Conservation (phyloP, 2,113 vertebrate species). For the Cephalopholis sonnerati region DNA sequence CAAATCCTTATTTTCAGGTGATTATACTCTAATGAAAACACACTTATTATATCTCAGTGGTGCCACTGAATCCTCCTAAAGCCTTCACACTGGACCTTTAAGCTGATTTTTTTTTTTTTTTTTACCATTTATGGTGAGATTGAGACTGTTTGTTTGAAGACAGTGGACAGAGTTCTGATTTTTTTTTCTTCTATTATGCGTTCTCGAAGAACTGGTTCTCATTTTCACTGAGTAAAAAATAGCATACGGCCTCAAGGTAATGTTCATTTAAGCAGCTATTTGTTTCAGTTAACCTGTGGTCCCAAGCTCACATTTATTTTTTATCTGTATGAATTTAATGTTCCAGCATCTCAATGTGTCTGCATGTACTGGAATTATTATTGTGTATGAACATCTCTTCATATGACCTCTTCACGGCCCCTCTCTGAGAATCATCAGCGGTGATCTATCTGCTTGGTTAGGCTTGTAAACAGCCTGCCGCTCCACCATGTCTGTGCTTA, state of each 20-base stretch:
- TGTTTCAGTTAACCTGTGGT: constrained; percentile 24
- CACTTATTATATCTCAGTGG: no score
- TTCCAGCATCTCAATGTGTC: neutral
- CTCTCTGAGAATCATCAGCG: constrained; percentile 32
- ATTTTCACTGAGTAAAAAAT: constrained; percentile 8
- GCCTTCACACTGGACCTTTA: no score
- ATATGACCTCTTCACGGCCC: neutral
- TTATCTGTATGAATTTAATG: constrained; percentile 5
- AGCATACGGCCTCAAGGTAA: neutral
- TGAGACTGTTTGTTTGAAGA: neutral
- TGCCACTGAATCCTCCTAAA: no score
- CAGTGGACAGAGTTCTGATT: neutral
- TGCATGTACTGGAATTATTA: neutral
- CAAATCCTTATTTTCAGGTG: no score
- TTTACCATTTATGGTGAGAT: no score
- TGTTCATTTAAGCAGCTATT: constrained; percentile 10
- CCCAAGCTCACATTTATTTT: constrained; percentile 7
- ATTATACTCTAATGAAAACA: no score
- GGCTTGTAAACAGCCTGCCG: constrained; percentile 61
- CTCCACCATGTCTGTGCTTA: constrained; percentile 64
- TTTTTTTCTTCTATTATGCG: neutral
- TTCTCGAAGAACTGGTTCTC: constrained; percentile 8
- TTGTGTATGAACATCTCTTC: neutral
- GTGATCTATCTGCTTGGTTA: constrained; percentile 58
- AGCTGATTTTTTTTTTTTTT: no score